These are phyloP conservation scores for Andrena cerasifolii DNA, from an alignment of 1,140 invertebrate species.

Conservation along the genomic window DNA sequence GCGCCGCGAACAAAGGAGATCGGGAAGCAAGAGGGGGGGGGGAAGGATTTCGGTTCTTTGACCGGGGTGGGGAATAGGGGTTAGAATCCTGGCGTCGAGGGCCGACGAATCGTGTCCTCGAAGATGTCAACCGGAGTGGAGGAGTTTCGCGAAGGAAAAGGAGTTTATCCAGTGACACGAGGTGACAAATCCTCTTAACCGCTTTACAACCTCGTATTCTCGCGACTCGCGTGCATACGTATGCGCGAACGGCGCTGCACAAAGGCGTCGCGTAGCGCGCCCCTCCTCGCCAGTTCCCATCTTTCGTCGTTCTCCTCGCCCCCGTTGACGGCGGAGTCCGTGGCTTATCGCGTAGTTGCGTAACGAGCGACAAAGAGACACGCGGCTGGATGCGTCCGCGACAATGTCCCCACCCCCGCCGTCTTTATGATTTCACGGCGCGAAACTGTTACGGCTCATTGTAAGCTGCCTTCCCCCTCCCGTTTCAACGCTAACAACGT, in stretches of 20 bases:
- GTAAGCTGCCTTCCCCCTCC: conserved; percentile 2
- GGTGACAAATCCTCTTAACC: conserved; percentile 63
- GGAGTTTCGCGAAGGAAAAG: conserved; percentile 35
- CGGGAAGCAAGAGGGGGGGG: neutral
- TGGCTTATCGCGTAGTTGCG: neutral
- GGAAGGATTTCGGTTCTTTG: too few relatives aligned
- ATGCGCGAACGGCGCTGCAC: conserved; percentile 17
- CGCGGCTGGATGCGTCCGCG: too few relatives aligned
- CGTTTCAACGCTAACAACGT: neutral
- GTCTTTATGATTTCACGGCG: conserved; percentile 11
- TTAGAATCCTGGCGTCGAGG: too few relatives aligned
- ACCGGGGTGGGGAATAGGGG: neutral
- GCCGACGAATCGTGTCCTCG: conserved; percentile 27
- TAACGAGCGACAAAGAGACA: neutral
- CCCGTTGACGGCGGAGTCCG: neutral
- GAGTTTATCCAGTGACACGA: conserved; percentile 52
- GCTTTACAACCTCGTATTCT: conserved; percentile 43
- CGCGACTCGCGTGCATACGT: conserved; percentile 29
- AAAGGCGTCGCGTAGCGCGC: conserved; percentile 6
- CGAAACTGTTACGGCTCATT: conserved; percentile 6
- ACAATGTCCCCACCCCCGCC: neutral
- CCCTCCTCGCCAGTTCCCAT: neutral
- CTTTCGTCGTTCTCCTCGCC: neutral
- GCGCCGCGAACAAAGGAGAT: conserved; percentile 29
- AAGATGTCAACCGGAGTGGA: conserved; percentile 31